Conservation (phyloP, 2,888 invertebrate genomes). For the Parthenolecanium corni region DNA sequence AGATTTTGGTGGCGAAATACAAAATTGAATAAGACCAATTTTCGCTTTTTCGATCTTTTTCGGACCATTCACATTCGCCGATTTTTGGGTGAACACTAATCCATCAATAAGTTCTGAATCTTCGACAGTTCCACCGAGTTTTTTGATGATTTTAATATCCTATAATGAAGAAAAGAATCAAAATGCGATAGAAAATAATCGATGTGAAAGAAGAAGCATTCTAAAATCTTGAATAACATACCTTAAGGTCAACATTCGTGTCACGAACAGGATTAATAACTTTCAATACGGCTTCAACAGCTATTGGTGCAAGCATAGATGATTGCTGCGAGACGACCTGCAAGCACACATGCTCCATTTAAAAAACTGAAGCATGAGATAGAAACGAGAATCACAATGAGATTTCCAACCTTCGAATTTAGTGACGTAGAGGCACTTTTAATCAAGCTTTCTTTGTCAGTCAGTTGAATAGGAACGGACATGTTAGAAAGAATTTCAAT, state of each 20-base stretch:
- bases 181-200: neutral
- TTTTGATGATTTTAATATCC: conserved; percentile 93
- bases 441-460: conserved; percentile 73
- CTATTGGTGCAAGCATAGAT: conserved; percentile 85
- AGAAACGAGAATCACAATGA: conserved; percentile 9
- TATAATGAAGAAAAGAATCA: conserved; percentile 33
- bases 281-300: conserved; percentile 90
- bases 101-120: conserved; percentile 93
- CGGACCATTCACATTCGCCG: conserved; percentile 82
- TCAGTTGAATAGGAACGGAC: conserved; percentile 73
- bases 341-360: conserved; percentile 24
- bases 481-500: conserved; percentile 68
- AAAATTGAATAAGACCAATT: conserved; percentile 97
- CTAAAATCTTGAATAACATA: conserved; percentile 30
- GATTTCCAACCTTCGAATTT: conserved; percentile 67
- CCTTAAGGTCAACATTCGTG: conserved; percentile 71
- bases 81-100: conserved; percentile 83
- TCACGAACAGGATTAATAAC: conserved; percentile 62
- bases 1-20: conserved; percentile 98
- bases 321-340: conserved; percentile 95
- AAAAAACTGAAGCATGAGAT: neutral
- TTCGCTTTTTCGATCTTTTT: conserved; percentile 93
- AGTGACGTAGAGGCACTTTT: conserved; percentile 96
- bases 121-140: conserved; percentile 93
- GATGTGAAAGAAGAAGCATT: neutral